Percentiles rank a stretch among this genome's conserved stretches.
These are phyloP conservation scores for Mycteria americana DNA, from an alignment of 2,797 vertebrate genomes.

Conservation along the genomic window DNA sequence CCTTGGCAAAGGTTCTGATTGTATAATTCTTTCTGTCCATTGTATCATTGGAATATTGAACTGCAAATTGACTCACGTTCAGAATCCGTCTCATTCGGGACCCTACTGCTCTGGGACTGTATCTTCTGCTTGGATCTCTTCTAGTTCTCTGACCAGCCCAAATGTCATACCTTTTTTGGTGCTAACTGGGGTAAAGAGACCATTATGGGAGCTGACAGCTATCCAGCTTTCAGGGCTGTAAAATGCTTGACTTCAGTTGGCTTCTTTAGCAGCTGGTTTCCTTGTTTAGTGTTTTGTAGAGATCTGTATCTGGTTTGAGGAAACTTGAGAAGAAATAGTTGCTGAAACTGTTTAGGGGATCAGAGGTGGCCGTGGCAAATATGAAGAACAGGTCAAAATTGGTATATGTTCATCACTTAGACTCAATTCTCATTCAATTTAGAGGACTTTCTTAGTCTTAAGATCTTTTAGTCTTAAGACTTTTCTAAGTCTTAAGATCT, in stretches of 20 bases:
- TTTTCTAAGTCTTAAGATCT: background rate
- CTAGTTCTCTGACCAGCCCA: background rate
- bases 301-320: background rate
- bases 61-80: background rate
- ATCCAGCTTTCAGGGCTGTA: background rate
- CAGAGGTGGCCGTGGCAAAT: background rate
- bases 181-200: background rate
- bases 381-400: background rate
- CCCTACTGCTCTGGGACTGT: background rate
- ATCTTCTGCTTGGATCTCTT: background rate
- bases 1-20: background rate
- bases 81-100: background rate
- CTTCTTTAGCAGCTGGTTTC: background rate
- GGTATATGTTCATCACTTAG: background rate
- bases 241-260: background rate
- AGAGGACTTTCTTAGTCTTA: background rate
- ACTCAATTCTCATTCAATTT: background rate
- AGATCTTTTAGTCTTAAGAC: background rate
- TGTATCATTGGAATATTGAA: background rate
- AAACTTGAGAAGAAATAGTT: background rate
- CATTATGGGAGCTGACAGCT: background rate
- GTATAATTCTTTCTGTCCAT: background rate
- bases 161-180: background rate
- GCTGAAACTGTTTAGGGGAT: background rate
- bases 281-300: background rate